Evolutionary conservation across 2,113 vertebrate genomes (phyloP), one percentile per base, ranked within the genome.

Genomic region (Scomber scombrus): DNA sequence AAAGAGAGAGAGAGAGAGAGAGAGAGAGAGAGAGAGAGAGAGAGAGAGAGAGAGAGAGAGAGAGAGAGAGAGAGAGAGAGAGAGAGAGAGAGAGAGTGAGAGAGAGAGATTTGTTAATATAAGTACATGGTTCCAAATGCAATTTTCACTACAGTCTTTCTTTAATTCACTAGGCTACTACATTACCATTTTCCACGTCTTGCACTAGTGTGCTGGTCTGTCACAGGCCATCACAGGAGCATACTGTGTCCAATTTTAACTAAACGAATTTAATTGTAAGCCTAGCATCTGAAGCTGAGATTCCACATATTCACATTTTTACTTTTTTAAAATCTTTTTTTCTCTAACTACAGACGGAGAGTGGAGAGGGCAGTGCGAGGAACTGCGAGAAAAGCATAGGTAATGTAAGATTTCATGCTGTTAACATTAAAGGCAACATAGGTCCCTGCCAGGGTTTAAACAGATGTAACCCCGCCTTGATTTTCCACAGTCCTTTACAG

Each of bases 391-490:
- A 6, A 64, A 50, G 47, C 16, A 52, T 4, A 26, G 67, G 58
- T 47, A 63, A 70, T 31, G 5, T 52, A 57, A 57, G 43, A 51
- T 54, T 67, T 56, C 69, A 18, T 50, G 46, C 7, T 8, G 7
- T 29, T 62, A 58, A 58, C 71, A 76, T 52, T 65, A 52, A 61
- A 64, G 49, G 65, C 67, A 81, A 75, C 77, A 81, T 51, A 72
- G 21, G 34, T 82, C 55, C 29, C 66, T 68, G 56, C 4, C 26
- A 5, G 71, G 69, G 45, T 90, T 88, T 76, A 72, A 86, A 58
- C 74, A 88, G 85, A 82, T 83, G 80, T 70, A 92, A 93, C 92
- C 85, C 91, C 93, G 94, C 95, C 93, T 93, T 74, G 70, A 86
- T 82, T 81, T 74, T 51, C 79, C 81, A 75, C 78, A 76, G 58